Evolutionary conservation across 2,113 vertebrate genomes (phyloP), one percentile per base, ranked within the genome.

Genomic region (Pholis gunnellus): DNA sequence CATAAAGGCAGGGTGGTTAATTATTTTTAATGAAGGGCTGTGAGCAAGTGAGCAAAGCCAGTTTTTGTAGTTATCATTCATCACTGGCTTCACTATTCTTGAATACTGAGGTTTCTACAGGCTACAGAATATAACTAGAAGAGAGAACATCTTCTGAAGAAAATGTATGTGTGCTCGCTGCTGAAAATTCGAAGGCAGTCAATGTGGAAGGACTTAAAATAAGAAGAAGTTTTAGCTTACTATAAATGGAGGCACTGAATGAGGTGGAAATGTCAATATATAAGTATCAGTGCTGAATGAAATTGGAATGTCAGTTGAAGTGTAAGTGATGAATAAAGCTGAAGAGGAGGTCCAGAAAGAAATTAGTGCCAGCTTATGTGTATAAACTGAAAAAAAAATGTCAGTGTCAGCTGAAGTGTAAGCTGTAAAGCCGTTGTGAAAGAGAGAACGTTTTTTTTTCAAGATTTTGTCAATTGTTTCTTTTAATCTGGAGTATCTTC

Each of bases 1-100:
- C 22, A 11, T n/a, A 14, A 52, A 66, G 72, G 48, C 71, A 60
- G 57, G 46, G 68, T n/a, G 67, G 50, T 72, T 29, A 46, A 79
- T 72, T 67, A n/a, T n/a, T n/a, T n/a, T n/a, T n/a, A n/a, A n/a
- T n/a, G n/a, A n/a, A n/a, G n/a, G n/a, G n/a, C n/a, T n/a, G n/a
- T n/a, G n/a, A n/a, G n/a, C n/a, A n/a, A 17, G 29, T n/a, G 22
- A 44, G 27, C 15, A 44, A 27, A 48, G 11, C 15, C 38, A 1
- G 40, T 40, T 52, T 68, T 25, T 66, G 61, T 38, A 27, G 27
- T 13, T 15, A 68, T 72, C 6, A n/a, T 50, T 69, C 36, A 50
- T 25, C 29, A 17, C 2, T 17, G 18, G 67, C 34, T 60, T 52
- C 20, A 29, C 36, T 11, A 11, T 38, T 48, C 22, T 38, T 38